A percentile compares a stretch with the other conserved stretches of the same genome.
phyloP scores from a whole-genome alignment of 2,888 invertebrate genomes.

The Synergus japonicus region DNA sequence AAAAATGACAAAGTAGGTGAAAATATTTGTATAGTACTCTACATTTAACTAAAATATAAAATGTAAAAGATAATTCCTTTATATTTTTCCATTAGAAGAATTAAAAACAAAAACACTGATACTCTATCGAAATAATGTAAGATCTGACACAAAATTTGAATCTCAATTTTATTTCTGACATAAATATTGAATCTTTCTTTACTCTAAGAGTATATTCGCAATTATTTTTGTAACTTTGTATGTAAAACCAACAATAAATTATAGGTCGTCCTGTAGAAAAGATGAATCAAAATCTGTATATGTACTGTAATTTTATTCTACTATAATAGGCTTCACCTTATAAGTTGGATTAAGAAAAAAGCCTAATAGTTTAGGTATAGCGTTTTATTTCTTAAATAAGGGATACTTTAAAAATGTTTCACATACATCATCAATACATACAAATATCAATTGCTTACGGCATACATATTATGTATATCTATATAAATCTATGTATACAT shows the following conservation, averaged over 20 bases:
- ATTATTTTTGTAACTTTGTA: not conserved
- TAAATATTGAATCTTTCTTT: not conserved
- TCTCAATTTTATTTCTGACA: not conserved
- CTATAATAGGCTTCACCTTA: not conserved
- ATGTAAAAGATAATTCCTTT: not conserved
- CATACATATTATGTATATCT: conserved; percentile 42
- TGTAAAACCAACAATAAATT: not conserved
- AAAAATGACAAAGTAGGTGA: not conserved
- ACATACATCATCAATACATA: conserved; percentile 46
- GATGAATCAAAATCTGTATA: not conserved
- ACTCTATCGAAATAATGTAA: not conserved
- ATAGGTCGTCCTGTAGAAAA: not conserved
- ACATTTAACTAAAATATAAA: not conserved
- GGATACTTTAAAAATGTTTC: conserved; percentile 43
- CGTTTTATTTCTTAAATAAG: conserved; percentile 32
- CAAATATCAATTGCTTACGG: conserved; percentile 49
- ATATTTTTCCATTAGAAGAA: not conserved
- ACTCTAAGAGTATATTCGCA: not conserved
- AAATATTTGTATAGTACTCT: not conserved
- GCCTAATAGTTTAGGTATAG: not conserved
- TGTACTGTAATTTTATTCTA: not conserved
- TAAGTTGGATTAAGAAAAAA: not conserved
- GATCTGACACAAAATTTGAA: not conserved
- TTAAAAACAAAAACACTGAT: not conserved
- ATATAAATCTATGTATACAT: conserved; percentile 32